Conservation (phyloP, 2,797 vertebrate species). For the Orestias chungarensis region DNA sequence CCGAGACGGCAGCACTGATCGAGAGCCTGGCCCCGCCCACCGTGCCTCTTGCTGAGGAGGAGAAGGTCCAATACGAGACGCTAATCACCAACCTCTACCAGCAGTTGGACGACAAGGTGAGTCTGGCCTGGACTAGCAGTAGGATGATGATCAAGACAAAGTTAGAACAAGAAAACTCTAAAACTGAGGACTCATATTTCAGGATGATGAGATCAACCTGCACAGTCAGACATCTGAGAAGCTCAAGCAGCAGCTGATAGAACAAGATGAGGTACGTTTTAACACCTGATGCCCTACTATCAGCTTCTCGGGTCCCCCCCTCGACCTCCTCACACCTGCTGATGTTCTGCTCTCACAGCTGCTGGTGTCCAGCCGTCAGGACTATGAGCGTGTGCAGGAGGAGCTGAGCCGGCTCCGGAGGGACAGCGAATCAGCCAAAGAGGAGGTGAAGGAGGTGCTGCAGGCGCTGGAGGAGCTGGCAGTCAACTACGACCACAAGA, state of each 20-base stretch:
- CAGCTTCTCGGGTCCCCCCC: background rate
- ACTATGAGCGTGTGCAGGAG: conserved; percentile 91
- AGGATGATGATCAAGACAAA: background rate
- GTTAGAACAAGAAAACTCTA: background rate
- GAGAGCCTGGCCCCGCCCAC: conserved; percentile 81
- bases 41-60: conserved; percentile 80
- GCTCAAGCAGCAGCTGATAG: conserved; percentile 91
- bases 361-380: conserved; percentile 84
- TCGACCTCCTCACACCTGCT: background rate
- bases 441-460: conserved; percentile 97
- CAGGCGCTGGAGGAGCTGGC: conserved; percentile 97
- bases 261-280: conserved; percentile 94
- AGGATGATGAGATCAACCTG: conserved; percentile 98
- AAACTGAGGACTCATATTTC: conserved; percentile 40
- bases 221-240: conserved; percentile 92
- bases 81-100: conserved; percentile 90
- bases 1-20: conserved; percentile 79
- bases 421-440: conserved; percentile 89
- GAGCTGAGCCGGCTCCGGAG: conserved; percentile 89
- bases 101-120: conserved; percentile 95
- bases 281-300: background rate
- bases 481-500: conserved; percentile 98
- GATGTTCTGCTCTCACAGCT: conserved; percentile 71
- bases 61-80: conserved; percentile 91
- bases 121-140: background rate